Conservation (phyloP, 1,140 invertebrate species). For the Caenorhabditis elegans region WBcel235 BX284606.5:15026001-15026500, state of each 20-base stretch:
- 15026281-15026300: neutral
- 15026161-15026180: neutral
- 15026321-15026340: slow-evolving; percentile 31
- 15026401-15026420: neutral
- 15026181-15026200: slow-evolving; percentile 13
- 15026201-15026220: neutral
- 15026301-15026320: slow-evolving; percentile 10
- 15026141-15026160: slow-evolving; percentile 5
- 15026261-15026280: neutral
- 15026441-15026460: no score
- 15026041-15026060: slow-evolving; percentile 33
- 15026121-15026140: slow-evolving; percentile 17
- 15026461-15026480: no score
- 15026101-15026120: slow-evolving; percentile 24
- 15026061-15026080: slow-evolving; percentile 9
- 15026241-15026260: slow-evolving; percentile 21
- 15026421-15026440: neutral
- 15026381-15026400: neutral
- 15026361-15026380: neutral
- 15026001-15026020: slow-evolving; percentile 21
- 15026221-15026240: slow-evolving; percentile 9
- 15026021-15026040: slow-evolving; percentile 32
- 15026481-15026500: no score
- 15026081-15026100: slow-evolving; percentile 32
- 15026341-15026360: slow-evolving; percentile 33